phyloP scores from a whole-genome alignment of 2,888 invertebrate genomes.

The Nomada lathburiana region DNA sequence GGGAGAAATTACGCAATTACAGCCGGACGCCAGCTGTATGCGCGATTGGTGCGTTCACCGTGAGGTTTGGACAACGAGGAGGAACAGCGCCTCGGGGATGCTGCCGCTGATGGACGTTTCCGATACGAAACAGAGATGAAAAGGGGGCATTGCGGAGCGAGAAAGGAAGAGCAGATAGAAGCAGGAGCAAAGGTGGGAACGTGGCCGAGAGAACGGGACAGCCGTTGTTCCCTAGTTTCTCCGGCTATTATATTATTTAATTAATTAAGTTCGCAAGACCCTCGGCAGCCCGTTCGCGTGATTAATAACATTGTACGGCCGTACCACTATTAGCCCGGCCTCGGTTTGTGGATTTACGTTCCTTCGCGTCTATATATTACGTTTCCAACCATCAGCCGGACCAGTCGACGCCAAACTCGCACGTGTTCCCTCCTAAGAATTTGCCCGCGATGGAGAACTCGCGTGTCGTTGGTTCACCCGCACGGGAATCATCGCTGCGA shows the following conservation, averaged over 20 bases:
- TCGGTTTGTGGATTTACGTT: constrained; percentile 71
- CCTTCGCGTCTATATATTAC: constrained; percentile 64
- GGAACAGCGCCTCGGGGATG: constrained; percentile 81
- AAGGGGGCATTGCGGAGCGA: constrained; percentile 30
- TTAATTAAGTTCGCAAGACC: constrained; percentile 81
- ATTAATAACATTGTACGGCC: constrained; percentile 79
- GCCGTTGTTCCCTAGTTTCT: constrained; percentile 73
- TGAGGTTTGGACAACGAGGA: constrained; percentile 76
- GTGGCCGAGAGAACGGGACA: constrained; percentile 30
- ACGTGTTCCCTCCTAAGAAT: constrained; percentile 45
- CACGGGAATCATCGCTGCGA: too few relatives aligned
- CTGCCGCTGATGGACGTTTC: constrained; percentile 82
- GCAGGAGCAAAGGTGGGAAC: constrained; percentile 9
- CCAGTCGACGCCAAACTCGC: constrained; percentile 64
- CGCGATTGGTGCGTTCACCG: constrained; percentile 67
- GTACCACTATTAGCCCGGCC: constrained; percentile 73
- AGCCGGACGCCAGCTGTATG: constrained; percentile 71
- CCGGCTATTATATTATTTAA: constrained; percentile 82
- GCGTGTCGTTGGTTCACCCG: not conserved
- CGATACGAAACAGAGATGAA: constrained; percentile 74
- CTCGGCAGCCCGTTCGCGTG: constrained; percentile 76
- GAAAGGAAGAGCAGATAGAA: constrained; percentile 30
- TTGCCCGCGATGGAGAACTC: constrained; percentile 10
- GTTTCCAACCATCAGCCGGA: constrained; percentile 62
- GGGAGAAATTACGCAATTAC: constrained; percentile 68